Base-by-base conservation (phyloP, 2,888 invertebrate species). In the Harpalus rufipes region DNA sequence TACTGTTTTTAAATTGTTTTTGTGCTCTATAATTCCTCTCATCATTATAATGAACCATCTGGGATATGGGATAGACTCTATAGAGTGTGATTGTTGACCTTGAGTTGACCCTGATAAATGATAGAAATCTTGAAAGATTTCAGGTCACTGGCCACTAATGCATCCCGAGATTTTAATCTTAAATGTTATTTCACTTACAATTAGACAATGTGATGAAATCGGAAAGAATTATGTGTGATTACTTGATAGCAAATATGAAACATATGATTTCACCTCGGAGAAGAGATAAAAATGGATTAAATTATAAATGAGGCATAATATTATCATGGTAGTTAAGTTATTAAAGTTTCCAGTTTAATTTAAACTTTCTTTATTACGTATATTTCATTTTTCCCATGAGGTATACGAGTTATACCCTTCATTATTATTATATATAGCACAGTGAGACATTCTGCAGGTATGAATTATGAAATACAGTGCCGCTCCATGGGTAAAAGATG, bases 91-190 rank as follows among this genome's bases (percentile, higher is more conserved):
- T 16, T 74, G 18, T 44, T 74, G 72, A 74, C 72, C 72, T 74
- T 74, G 72, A 44, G 41, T 74, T 74, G 72, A 74, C 72, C 72
- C 72, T 74, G 72, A 44, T 68, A 68, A 74, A 74, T 51, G 72
- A 44, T 44, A 74, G 72, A 74, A 74, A 74, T 44, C 72, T 74
- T 39, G 14, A 39, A 44, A 74, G 41, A 74, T 74, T 74, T 74
- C 44, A 74, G 72, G 72, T 74, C 72, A 74, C 72, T 74, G 72
- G 14, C 72, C 72, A 74, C 72, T 44, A 74, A 74, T 44, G 72
- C 72, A 74, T 68, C 68, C 25, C 68, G 3, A 74, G 72, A 74
- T 74, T 44, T 16, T 44, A 16, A 74, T 74, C 72, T 68, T n/a
- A n/a, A 68, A 39, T 68, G 44, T 68, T 68, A 68, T 39, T 68